A percentile compares a stretch with the other conserved stretches of the same genome.
These are phyloP conservation scores for Diplolepis rosae DNA, from an alignment of 2,888 invertebrate genomes.

Conservation along the genomic window DNA sequence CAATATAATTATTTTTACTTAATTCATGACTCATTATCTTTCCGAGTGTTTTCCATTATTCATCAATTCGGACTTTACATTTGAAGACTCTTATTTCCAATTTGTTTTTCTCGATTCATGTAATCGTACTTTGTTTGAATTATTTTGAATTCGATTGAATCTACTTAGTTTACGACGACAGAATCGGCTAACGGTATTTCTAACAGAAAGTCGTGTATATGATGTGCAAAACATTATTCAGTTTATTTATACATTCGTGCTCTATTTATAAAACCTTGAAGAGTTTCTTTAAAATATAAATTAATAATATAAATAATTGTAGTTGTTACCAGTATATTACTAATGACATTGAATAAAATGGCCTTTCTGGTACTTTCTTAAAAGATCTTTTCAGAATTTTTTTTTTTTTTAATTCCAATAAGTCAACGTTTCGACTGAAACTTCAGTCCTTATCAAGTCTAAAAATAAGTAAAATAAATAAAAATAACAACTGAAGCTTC, in stretches of 20 bases:
- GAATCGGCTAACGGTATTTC: constrained; percentile 24
- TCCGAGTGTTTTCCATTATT: background rate
- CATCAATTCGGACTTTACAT: background rate
- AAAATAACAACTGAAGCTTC: too few relatives aligned
- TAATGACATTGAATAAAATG: too few relatives aligned
- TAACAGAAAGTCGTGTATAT: background rate
- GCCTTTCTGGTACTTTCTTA: too few relatives aligned
- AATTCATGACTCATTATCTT: background rate
- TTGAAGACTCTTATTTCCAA: background rate
- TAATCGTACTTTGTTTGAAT: constrained; percentile 15
- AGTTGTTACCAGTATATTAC: too few relatives aligned
- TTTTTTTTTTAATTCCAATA: too few relatives aligned
- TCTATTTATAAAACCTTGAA: background rate
- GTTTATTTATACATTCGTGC: constrained; percentile 11
- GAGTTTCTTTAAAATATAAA: too few relatives aligned
- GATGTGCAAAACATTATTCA: constrained; percentile 27
- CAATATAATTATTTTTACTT: background rate
- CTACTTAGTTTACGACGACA: background rate
- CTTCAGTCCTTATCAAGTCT: too few relatives aligned
- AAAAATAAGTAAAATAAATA: too few relatives aligned
- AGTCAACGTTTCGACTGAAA: too few relatives aligned
- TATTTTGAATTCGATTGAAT: constrained; percentile 23
- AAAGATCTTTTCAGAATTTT: too few relatives aligned
- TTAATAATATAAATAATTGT: too few relatives aligned
- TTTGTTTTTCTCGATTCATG: constrained; percentile 10